Base-by-base conservation (phyloP, 2,797 vertebrate genomes). In the Trachops cirrhosus region DNA sequence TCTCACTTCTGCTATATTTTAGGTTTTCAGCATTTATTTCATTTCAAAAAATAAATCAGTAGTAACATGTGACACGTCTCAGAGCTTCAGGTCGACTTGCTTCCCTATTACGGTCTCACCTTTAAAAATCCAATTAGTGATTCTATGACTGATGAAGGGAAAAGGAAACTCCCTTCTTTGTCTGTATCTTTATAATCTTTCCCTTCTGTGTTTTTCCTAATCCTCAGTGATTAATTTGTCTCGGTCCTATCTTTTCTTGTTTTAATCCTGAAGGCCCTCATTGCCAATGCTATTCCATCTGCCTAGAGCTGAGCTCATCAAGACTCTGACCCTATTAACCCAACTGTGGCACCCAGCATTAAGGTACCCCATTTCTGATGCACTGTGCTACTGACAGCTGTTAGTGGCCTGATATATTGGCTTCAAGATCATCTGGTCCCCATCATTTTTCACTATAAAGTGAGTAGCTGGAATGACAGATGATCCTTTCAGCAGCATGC, bases 51-150 rank as follows among this genome's bases (percentile, higher is more conserved):
- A 71, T 5, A 62, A 16, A 87, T 73, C 18, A 89, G 21, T 11
- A 71, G 26, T 82, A 83, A 86, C 5, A 96, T n/a, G 21, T 44
- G 90, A 37, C 32, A 88, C 92, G 85, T 37, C 34, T 96, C 68
- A 59, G 46, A 96, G 62, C 62, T 75, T 74, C 18, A 39, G 15
- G 26, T 97, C 9, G 2, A 50, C 62, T 41, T 90, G 84, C 39
- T 67, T 94, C 34, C 54, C 89, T 86, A 77, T 92, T 50, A 86
- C 29, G 32, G 39, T 68, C 10, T 85, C 64, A 83, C 22, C 59
- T 93, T 86, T 86, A 67, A 82, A 95, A 96, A 86, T 46, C 68
- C 85, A 94, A 82, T 64, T 86, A 93, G 32, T 54, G 79, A 92
- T 71, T 78, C 71, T 82, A 41, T 84, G 29, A 70, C 26, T 88